Base-by-base conservation (phyloP, 2,797 vertebrate genomes). In the Phrynocephalus guinanensis region DNA sequence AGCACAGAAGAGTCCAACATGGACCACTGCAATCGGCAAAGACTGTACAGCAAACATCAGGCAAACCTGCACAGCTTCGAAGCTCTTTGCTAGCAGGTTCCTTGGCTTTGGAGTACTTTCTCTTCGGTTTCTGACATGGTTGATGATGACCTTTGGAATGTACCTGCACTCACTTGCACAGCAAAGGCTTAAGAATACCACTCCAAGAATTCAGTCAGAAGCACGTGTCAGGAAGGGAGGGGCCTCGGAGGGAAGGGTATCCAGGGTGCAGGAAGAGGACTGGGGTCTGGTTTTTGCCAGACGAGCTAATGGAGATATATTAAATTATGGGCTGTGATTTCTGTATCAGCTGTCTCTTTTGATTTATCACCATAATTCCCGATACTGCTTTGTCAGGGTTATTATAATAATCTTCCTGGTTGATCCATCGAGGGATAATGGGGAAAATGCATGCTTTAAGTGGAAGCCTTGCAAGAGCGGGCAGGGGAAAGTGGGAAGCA, bases 331-430 rank as follows among this genome's bases (percentile, higher is more conserved):
- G 87, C 90, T 88, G 91, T 85, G 87, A 88, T 94, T 93, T 90
- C 92, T 94, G 91, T 88, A 90, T 92, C 91, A 92, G 91, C 92
- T 95, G 95, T 95, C 95, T 95, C 90, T 88, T 96, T 87, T 95
- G 91, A 96, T 96, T 94, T 95, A 94, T 95, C 94, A 94, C 86
- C 0, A 1, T 93, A 92, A 95, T 95, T 95, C 91, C 93, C 95
- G 94, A 95, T 93, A 93, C 83, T 91, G 94, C 90, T 91, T 94
- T 94, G 91, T 92, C 63, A 83, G 93, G 81, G 93, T 95, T 94
- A 96, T 96, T 95, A 96, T 88, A 56, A 94, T 93, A 95, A 95
- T 93, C 93, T 94, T 89, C 56, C 83, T 90, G 0, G 88, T 79
- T 89, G 83, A 91, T 94, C 94, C 94, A 89, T 91, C 3, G 44